Conservation (phyloP, 1,140 invertebrate species). For the Goniozus legneri region DNA sequence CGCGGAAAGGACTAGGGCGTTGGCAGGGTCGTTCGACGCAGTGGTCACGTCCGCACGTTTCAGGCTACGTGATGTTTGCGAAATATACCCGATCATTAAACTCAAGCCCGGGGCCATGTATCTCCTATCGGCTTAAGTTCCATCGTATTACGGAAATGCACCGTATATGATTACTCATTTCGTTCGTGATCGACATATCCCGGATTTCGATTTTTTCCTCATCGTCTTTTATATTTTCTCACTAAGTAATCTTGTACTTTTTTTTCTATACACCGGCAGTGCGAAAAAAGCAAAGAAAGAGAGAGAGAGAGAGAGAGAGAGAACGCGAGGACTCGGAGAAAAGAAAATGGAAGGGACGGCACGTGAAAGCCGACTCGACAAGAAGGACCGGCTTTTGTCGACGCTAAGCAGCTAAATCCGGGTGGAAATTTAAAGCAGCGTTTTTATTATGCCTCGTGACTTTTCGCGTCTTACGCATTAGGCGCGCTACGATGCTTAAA, state of each 20-base stretch:
- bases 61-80: constrained; percentile 37
- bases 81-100: constrained; percentile 36
- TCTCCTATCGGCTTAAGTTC: neutral
- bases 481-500: too few relatives aligned
- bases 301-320: too few relatives aligned
- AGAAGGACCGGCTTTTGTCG: neutral
- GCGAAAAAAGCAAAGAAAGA: constrained; percentile 5
- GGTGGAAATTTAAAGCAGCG: constrained; percentile 9
- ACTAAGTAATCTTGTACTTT: constrained; percentile 9
- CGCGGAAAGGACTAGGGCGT: neutral
- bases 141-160: neutral
- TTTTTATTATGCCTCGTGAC: constrained; percentile 15
- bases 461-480: neutral
- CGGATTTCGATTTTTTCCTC: too few relatives aligned
- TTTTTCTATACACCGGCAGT: neutral
- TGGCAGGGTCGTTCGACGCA: constrained; percentile 25
- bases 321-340: too few relatives aligned
- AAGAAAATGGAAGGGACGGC: neutral
- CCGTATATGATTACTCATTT: neutral
- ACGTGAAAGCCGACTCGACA: constrained; percentile 11
- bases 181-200: too few relatives aligned
- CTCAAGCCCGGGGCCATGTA: neutral
- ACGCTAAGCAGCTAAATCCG: constrained; percentile 12
- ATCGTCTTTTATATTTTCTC: too few relatives aligned
- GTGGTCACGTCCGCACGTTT: constrained; percentile 39